phyloP scores from a whole-genome alignment of 2,888 invertebrate species.

The Drosophila prostipennis region DNA sequence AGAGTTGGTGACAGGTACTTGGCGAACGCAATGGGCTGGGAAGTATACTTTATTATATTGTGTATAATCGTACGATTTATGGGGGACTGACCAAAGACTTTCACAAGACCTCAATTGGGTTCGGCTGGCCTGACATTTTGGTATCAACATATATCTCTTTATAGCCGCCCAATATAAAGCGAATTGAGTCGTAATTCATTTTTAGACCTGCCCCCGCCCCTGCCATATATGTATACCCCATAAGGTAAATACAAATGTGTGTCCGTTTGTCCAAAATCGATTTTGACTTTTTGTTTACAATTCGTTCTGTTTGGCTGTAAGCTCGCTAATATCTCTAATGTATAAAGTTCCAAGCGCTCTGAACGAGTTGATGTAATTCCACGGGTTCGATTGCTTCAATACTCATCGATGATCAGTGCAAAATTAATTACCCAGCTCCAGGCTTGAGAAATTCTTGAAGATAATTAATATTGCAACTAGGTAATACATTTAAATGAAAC shows the following conservation, averaged over 20 bases:
- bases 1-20: slow-evolving; percentile 58
- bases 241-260: background rate
- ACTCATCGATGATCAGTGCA: background rate
- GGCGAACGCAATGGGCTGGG: slow-evolving; percentile 34
- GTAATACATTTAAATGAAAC: slow-evolving; percentile 29
- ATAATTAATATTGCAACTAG: slow-evolving; percentile 38
- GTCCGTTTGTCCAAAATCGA: slow-evolving; percentile 3
- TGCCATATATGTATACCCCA: background rate
- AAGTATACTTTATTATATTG: slow-evolving; percentile 37
- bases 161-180: slow-evolving; percentile 28
- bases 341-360: background rate
- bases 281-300: slow-evolving; percentile 14
- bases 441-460: slow-evolving; percentile 22
- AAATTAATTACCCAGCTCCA: slow-evolving; percentile 23
- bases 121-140: slow-evolving; percentile 23
- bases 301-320: background rate
- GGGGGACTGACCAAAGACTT: slow-evolving; percentile 29
- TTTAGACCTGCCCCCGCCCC: slow-evolving; percentile 22
- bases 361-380: slow-evolving; percentile 20
- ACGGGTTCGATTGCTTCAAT: slow-evolving; percentile 11
- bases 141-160: slow-evolving; percentile 41
- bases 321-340: background rate
- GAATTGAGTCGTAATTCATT: slow-evolving; percentile 39
- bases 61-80: slow-evolving; percentile 65
- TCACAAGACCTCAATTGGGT: slow-evolving; percentile 22